Base-by-base conservation (phyloP, 2,888 invertebrate species). In the Pedicia rivosa region DNA sequence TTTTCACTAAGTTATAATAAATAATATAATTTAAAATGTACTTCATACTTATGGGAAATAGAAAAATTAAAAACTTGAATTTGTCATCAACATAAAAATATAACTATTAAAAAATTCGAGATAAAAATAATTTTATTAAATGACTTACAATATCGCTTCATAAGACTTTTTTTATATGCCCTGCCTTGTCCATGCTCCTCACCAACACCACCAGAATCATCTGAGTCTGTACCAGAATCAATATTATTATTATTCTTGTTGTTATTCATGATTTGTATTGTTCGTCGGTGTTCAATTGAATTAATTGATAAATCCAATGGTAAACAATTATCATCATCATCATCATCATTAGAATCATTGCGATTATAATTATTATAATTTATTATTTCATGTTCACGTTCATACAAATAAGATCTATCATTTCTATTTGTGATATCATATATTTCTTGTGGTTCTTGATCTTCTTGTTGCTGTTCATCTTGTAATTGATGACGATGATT, bases 91-190 rank as follows among this genome's bases (percentile, higher is more conserved):
- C n/a, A n/a, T n/a, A n/a, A n/a, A n/a, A n/a, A n/a, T n/a, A n/a
- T n/a, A n/a, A n/a, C n/a, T n/a, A n/a, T n/a, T n/a, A n/a, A n/a
- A n/a, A n/a, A n/a, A n/a, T n/a, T n/a, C n/a, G n/a, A n/a, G n/a
- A n/a, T n/a, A n/a, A n/a, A n/a, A n/a, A n/a, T n/a, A n/a, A n/a
- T n/a, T n/a, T n/a, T n/a, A 36, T 32, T 28, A 20, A 35, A n/a
- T 33, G 40, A 83, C 90, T 90, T 78, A 90, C 90, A 77, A 68
- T 86, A 90, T 74, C 90, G 70, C 66, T 83, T 83, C 75, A 90
- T 88, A 53, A 90, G 74, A 54, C 78, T 84, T 63, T 90, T 90
- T 72, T 90, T 90, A 70, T 87, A 88, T 34, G 87, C 80, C 54
- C 49, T 66, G 66, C 44, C 68, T 68, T 44, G 43, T 57, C 55